Conservation (phyloP, 2,888 invertebrate species). For the Trissolcus japonicus region DNA sequence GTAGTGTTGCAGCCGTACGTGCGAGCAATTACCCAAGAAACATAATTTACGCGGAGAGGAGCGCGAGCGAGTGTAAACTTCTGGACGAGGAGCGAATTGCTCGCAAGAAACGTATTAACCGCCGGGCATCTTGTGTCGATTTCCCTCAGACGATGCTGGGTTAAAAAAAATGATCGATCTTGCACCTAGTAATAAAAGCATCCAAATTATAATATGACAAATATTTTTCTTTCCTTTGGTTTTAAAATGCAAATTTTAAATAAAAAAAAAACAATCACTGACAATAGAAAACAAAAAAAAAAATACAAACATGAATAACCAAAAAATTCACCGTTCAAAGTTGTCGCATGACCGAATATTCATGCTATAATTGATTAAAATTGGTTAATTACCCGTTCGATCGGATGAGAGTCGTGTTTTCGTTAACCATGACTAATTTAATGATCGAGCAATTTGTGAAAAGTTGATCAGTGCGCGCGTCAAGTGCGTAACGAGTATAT, state of each 20-base stretch:
- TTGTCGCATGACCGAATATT: conserved; percentile 18
- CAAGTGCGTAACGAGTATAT: conserved; percentile 20
- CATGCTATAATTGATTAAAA: conserved; percentile 10
- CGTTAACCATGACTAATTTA: conserved; percentile 1
- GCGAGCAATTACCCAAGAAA: conserved; percentile 68
- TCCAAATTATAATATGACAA: not conserved
- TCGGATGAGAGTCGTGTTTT: conserved; percentile 1
- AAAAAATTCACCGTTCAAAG: conserved; percentile 2
- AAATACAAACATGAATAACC: no score
- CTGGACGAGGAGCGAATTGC: conserved; percentile 32
- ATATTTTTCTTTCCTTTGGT: not conserved
- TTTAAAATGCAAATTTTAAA: no score
- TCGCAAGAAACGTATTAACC: conserved; percentile 10
- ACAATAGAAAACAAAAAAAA: no score
- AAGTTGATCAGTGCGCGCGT: not conserved
- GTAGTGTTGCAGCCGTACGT: conserved; percentile 60
- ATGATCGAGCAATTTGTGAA: not conserved
- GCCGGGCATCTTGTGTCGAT: conserved; percentile 9
- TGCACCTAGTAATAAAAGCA: not conserved
- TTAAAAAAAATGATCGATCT: no score
- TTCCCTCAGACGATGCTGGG: not conserved
- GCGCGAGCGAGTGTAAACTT: conserved; percentile 54
- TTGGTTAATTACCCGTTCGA: conserved; percentile 11
- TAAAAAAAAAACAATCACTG: no score
- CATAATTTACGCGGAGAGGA: conserved; percentile 63